phyloP scores from a whole-genome alignment of 2,797 vertebrate genomes.

The Typhlichthys subterraneus region DNA sequence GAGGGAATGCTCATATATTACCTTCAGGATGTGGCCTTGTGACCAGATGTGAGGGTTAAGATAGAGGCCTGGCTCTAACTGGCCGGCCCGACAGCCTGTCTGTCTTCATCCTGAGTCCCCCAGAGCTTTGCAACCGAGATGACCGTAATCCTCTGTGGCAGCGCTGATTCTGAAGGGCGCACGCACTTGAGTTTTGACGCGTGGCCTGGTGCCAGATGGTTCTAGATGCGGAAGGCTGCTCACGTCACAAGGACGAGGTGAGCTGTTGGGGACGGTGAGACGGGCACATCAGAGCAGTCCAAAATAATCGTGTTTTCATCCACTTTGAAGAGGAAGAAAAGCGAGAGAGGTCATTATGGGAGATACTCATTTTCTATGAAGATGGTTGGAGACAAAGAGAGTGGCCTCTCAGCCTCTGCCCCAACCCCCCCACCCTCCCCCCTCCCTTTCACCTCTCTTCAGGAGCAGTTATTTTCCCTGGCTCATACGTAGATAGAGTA shows the following conservation, averaged over 20 bases:
- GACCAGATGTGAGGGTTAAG: neutral
- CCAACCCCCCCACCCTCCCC: slow-evolving; percentile 24
- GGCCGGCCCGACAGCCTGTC: neutral
- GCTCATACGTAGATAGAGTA: slow-evolving; percentile 61
- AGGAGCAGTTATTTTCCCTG: slow-evolving; percentile 74
- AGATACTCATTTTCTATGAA: slow-evolving; percentile 77
- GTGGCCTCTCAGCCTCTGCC: slow-evolving; percentile 79
- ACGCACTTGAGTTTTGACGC: slow-evolving; percentile 22
- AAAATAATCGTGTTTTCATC: neutral
- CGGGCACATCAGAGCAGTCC: neutral
- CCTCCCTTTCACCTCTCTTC: neutral
- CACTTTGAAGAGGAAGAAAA: neutral
- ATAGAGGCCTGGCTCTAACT: neutral
- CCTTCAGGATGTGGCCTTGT: neutral
- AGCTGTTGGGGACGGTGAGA: neutral
- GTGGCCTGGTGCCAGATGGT: neutral
- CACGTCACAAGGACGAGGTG: neutral
- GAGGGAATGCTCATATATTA: neutral
- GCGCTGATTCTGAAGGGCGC: slow-evolving; percentile 15
- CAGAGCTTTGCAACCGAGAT: neutral
- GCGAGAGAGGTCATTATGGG: slow-evolving; percentile 17
- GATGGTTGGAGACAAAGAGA: slow-evolving; percentile 61
- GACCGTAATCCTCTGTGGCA: neutral
- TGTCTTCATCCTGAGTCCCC: slow-evolving; percentile 5
- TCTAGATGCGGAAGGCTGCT: slow-evolving; percentile 7